Conservation (phyloP, 2,888 invertebrate genomes). For the Ornithoptera alexandrae region DNA sequence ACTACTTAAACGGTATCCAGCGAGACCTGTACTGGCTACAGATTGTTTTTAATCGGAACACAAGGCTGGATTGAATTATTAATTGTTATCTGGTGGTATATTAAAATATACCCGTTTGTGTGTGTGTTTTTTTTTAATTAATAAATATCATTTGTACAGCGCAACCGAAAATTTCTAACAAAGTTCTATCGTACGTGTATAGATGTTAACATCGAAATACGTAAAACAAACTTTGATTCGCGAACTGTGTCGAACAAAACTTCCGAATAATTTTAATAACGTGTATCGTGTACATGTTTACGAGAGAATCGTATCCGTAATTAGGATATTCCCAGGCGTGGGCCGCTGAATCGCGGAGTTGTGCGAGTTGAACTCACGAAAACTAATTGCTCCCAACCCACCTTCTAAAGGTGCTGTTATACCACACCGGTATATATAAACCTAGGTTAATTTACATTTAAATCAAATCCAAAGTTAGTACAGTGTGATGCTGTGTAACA, state of each 20-base stretch:
- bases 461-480: no score
- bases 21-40: no score
- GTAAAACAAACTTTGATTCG: slow-evolving; percentile 4
- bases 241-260: slow-evolving; percentile 4
- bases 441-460: neutral
- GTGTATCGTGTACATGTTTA: slow-evolving; percentile 20
- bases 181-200: neutral
- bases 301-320: slow-evolving; percentile 22
- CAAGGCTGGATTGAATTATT: no score
- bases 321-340: slow-evolving; percentile 30
- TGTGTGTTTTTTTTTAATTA: no score
- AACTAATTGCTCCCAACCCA: slow-evolving; percentile 13
- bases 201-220: slow-evolving; percentile 1
- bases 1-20: neutral
- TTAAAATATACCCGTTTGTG: no score
- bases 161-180: neutral
- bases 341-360: slow-evolving; percentile 24
- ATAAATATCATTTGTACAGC: neutral
- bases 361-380: slow-evolving; percentile 5
- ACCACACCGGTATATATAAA: neutral
- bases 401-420: slow-evolving; percentile 13
- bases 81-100: no score
- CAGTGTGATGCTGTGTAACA: no score
- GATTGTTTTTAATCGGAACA: no score
- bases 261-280: slow-evolving; percentile 19